Evolutionary conservation across 2,113 vertebrate genomes (phyloP).

Genomic region (Sciurus niger): DNA sequence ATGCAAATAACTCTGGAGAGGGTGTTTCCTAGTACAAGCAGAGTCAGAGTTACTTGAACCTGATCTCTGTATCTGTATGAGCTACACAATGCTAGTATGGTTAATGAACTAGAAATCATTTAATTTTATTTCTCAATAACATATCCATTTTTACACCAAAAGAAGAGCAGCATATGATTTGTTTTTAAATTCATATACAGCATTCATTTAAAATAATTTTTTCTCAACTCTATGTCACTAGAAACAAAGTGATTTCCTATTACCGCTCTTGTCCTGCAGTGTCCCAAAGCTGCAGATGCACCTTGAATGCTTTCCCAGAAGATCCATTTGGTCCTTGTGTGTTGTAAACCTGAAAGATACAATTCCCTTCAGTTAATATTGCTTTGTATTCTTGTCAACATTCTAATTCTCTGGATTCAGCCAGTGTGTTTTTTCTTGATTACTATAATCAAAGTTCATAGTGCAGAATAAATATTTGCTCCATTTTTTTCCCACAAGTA

Average conservation of each 20-base stretch:
- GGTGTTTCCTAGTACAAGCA: not conserved
- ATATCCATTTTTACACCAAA: not conserved
- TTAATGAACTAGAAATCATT: not conserved
- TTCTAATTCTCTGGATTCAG: conserved; percentile 65
- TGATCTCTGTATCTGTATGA: conserved; percentile 26
- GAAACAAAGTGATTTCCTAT: conserved; percentile 57
- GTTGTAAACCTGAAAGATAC: conserved; percentile 91
- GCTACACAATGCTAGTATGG: not conserved
- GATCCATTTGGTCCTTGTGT: conserved; percentile 92
- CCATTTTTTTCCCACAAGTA: conserved; percentile 69
- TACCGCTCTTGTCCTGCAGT: conserved; percentile 98
- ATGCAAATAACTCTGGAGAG: not conserved
- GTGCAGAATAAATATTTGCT: conserved; percentile 83
- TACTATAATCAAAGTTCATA: conserved; percentile 83
- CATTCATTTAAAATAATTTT: not conserved
- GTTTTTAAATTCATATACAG: not conserved
- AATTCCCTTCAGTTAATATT: conserved; percentile 11
- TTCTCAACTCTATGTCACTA: not conserved
- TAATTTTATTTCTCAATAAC: conserved; percentile 8
- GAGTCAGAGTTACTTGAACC: not conserved
- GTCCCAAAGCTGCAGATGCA: conserved; percentile 98
- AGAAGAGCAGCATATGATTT: not conserved
- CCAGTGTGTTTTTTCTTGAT: conserved; percentile 77
- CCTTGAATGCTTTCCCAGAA: conserved; percentile 95
- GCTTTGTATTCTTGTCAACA: conserved; percentile 48